Conservation (phyloP, 2,888 invertebrate genomes). For the Pandemis heparana region DNA sequence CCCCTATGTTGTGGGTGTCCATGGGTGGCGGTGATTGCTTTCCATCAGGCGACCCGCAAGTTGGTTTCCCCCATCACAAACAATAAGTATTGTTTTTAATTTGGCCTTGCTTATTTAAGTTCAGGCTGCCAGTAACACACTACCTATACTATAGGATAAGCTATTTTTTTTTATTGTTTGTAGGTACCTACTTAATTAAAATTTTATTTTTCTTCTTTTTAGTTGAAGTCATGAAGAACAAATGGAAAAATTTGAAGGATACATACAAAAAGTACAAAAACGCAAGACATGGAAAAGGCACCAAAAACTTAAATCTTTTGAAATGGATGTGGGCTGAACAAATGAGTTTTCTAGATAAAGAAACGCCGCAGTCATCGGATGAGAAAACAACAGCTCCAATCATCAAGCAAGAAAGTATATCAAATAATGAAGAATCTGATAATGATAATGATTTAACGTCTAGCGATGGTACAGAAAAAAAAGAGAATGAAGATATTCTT, state of each 20-base stretch:
- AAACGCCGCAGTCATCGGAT: neutral
- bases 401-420: neutral
- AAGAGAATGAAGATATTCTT: neutral
- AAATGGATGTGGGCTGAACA: constrained; percentile 2
- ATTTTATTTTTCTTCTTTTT: neutral
- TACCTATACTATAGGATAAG: too few relatives aligned
- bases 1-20: too few relatives aligned
- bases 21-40: too few relatives aligned
- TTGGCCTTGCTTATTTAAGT: too few relatives aligned
- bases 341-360: neutral
- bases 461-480: neutral
- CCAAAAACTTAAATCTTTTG: neutral
- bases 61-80: too few relatives aligned
- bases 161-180: too few relatives aligned
- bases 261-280: neutral
- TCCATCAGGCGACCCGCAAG: too few relatives aligned
- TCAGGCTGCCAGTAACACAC: too few relatives aligned
- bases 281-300: neutral
- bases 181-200: neutral
- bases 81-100: too few relatives aligned
- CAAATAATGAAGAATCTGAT: constrained; percentile 3
- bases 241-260: constrained; percentile 15
- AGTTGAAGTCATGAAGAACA: neutral
- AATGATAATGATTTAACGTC: neutral
- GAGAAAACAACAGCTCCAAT: neutral